These are phyloP conservation scores for Amphibalanus amphitrite DNA, from an alignment of 1,140 invertebrate species.

Conservation along the genomic window DNA sequence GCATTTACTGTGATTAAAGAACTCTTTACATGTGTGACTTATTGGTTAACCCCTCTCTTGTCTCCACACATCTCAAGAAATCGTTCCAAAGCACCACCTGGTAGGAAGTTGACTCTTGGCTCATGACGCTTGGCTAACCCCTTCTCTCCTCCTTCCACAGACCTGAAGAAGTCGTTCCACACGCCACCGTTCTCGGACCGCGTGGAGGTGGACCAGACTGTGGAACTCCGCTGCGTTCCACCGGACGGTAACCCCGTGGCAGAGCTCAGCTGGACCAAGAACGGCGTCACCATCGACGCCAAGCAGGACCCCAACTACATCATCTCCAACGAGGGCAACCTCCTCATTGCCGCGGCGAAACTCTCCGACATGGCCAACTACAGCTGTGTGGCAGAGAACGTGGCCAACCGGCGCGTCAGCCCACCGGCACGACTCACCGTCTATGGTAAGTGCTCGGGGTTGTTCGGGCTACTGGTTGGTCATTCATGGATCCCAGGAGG, in stretches of 20 bases:
- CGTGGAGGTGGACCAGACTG: constrained; percentile 64
- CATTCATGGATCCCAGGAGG: no score
- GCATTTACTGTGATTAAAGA: no score
- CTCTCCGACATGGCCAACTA: constrained; percentile 84
- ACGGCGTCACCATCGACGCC: constrained; percentile 46
- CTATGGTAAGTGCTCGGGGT: constrained; percentile 53
- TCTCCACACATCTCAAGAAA: no score
- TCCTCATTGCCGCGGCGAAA: constrained; percentile 73
- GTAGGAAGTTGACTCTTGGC: no score
- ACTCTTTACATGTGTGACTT: no score
- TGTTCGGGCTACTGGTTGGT: no score
- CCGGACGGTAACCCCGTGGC: constrained; percentile 71
- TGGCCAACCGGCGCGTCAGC: constrained; percentile 67
- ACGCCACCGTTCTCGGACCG: constrained; percentile 57
- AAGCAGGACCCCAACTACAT: constrained; percentile 31
- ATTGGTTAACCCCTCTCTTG: no score
- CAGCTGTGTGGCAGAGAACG: constrained; percentile 88
- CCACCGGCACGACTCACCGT: constrained; percentile 76
- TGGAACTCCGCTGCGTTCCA: constrained; percentile 72
- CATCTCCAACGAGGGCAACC: constrained; percentile 66
- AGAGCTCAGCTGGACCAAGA: constrained; percentile 61
- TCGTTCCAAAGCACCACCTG: no score
- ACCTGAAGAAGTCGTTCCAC: constrained; percentile 65
- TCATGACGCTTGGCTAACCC: no score
- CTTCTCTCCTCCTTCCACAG: constrained; percentile 32